Percentiles rank a stretch among this genome's conserved stretches.
Conservation (phyloP, 2,888 invertebrate species). For the Hirudinaria manillensis region DNA sequence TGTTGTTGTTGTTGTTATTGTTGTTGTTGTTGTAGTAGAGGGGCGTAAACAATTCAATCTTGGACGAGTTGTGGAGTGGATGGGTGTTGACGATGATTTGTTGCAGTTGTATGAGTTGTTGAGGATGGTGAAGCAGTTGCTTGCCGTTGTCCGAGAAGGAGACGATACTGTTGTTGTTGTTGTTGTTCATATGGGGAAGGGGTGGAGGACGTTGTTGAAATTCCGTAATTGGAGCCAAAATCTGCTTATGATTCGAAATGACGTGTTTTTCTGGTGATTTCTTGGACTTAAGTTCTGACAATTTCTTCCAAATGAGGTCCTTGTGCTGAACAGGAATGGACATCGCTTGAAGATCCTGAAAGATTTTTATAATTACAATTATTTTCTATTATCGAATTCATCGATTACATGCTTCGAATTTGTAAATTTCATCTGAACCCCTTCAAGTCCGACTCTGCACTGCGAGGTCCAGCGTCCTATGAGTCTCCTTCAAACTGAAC, state of each 20-base stretch:
- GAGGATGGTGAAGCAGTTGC: background rate
- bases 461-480: no score
- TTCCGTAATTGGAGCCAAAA: conserved; percentile 21
- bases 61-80: conserved; percentile 1
- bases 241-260: background rate
- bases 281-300: conserved; percentile 12
- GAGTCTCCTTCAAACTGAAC: no score
- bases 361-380: no score
- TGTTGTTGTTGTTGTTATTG: conserved; percentile 10
- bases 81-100: conserved; percentile 13
- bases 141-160: conserved; percentile 1
- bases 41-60: background rate
- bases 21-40: conserved; percentile 17
- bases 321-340: background rate
- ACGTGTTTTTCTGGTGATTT: background rate
- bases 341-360: conserved; percentile 12
- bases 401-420: no score
- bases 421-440: no score
- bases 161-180: background rate
- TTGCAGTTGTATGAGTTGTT: conserved; percentile 13
- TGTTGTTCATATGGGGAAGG: background rate
- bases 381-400: background rate
- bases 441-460: no score
- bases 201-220: conserved; percentile 27
- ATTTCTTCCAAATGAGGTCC: background rate